These are phyloP conservation scores for Burhinus oedicnemus DNA, from an alignment of 2,113 vertebrate species.

Conservation along the genomic window DNA sequence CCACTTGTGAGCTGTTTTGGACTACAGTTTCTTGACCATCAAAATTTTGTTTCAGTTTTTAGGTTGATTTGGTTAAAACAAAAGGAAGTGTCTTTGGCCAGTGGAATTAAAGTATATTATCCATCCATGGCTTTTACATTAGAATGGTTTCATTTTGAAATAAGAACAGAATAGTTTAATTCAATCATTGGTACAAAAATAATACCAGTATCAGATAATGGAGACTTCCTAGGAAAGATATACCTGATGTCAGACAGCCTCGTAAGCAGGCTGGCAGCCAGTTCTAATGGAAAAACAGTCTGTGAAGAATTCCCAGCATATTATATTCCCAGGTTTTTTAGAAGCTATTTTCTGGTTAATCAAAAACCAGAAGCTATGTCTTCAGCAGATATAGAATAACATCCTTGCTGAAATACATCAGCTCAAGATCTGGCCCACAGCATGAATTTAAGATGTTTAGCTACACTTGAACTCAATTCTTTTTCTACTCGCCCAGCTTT, in stretches of 20 bases:
- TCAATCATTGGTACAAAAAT: conserved; percentile 37
- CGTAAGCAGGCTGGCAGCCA: conserved; percentile 50
- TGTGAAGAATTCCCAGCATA: conserved; percentile 57
- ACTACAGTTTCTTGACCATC: background rate
- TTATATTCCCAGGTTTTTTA: conserved; percentile 62
- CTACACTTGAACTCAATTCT: background rate
- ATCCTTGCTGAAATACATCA: conserved; percentile 25
- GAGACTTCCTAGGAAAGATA: conserved; percentile 58
- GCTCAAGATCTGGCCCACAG: background rate
- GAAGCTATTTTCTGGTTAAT: conserved; percentile 43
- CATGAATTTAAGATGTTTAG: background rate
- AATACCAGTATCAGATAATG: conserved; percentile 28
- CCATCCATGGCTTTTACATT: background rate
- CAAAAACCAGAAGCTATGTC: conserved; percentile 43
- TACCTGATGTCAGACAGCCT: conserved; percentile 56
- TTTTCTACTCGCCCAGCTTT: background rate
- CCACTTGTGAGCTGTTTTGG: background rate
- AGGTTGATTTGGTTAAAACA: background rate
- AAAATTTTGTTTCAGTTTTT: background rate
- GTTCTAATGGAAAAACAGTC: conserved; percentile 49
- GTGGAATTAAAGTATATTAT: background rate
- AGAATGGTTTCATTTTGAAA: conserved; percentile 17
- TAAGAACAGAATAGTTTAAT: conserved; percentile 24
- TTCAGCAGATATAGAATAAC: conserved; percentile 53
- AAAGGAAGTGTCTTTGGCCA: background rate